These are phyloP conservation scores for Matsumurasca onukii DNA, from an alignment of 1,140 invertebrate genomes.

Conservation along the genomic window DNA sequence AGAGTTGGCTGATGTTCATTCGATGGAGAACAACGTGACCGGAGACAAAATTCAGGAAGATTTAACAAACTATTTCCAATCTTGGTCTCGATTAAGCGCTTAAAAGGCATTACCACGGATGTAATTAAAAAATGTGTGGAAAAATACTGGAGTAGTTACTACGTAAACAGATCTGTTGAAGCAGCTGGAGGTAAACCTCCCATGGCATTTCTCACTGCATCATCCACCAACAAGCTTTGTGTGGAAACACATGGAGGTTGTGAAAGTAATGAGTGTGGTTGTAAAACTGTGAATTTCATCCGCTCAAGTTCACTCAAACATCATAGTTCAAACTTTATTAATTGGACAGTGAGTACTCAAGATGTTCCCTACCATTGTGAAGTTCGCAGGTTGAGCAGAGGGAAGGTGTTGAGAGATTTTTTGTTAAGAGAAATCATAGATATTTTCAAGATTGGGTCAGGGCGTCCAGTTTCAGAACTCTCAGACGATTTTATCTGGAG, in stretches of 20 bases:
- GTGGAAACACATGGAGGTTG: conserved; percentile 40
- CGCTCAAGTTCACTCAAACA: conserved; percentile 43
- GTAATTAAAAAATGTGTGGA: conserved; percentile 44
- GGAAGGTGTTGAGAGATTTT: conserved; percentile 38
- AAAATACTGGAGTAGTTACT: conserved; percentile 41
- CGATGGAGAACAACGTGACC: conserved; percentile 43
- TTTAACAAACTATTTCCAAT: conserved; percentile 37
- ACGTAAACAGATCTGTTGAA: conserved; percentile 38
- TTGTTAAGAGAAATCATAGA: conserved; percentile 8
- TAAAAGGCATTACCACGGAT: conserved; percentile 44
- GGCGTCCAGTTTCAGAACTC: conserved; percentile 35
- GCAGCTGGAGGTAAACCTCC: conserved; percentile 22
- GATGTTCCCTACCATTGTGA: too few species aligned
- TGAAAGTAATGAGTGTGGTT: conserved; percentile 44
- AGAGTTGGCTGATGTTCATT: conserved; percentile 42
- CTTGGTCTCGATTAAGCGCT: conserved; percentile 37
- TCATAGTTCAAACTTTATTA: conserved; percentile 45
- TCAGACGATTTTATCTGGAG: conserved; percentile 32
- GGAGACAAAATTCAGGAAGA: conserved; percentile 42
- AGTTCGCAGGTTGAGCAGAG: conserved; percentile 44
- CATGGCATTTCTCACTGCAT: conserved; percentile 44
- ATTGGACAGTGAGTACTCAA: conserved; percentile 43
- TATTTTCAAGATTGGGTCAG: conserved; percentile 1
- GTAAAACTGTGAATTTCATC: conserved; percentile 46
- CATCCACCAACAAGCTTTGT: conserved; percentile 45